Percentiles rank a stretch among this genome's conserved stretches.
These are phyloP conservation scores for Lasius fuliginosus DNA, from an alignment of 2,888 invertebrate species.

Conservation along the genomic window DNA sequence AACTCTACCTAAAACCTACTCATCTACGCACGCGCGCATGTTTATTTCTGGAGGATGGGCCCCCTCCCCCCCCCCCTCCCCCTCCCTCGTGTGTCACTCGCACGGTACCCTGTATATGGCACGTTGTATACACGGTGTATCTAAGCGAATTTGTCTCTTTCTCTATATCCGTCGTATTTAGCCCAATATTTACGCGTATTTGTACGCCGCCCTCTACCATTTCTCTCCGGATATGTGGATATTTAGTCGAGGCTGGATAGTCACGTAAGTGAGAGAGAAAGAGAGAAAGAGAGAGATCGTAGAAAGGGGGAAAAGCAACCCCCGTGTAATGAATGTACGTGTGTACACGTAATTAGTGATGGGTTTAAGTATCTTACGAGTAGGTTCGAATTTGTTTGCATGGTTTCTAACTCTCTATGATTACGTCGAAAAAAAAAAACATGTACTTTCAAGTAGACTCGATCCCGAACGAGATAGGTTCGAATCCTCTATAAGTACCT, in stretches of 20 bases:
- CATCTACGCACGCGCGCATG: background rate
- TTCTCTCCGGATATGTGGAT: background rate
- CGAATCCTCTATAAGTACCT: too few relatives aligned
- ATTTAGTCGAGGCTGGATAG: slow-evolving; percentile 10
- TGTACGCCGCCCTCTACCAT: slow-evolving; percentile 24
- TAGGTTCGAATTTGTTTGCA: too few relatives aligned
- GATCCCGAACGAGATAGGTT: too few relatives aligned
- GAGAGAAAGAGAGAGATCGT: background rate
- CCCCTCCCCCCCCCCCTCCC: background rate
- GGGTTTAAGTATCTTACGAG: too few relatives aligned
- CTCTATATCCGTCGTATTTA: slow-evolving; percentile 62
- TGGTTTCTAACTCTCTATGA: too few relatives aligned
- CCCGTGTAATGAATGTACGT: background rate
- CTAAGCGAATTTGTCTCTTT: slow-evolving; percentile 39
- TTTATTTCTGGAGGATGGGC: slow-evolving; percentile 18
- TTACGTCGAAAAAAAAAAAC: too few relatives aligned
- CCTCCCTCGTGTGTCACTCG: slow-evolving; percentile 20
- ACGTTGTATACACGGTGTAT: slow-evolving; percentile 30
- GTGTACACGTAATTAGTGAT: background rate
- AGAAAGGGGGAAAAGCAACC: background rate
- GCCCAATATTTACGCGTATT: slow-evolving; percentile 70
- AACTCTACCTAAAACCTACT: background rate
- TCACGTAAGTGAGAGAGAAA: slow-evolving; percentile 12
- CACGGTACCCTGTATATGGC: slow-evolving; percentile 34
- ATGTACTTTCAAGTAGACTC: too few relatives aligned